Percentiles rank a stretch among this genome's conserved stretches.
These are phyloP conservation scores for Diachasmimorpha longicaudata DNA, from an alignment of 1,140 invertebrate species.

Conservation along the genomic window DNA sequence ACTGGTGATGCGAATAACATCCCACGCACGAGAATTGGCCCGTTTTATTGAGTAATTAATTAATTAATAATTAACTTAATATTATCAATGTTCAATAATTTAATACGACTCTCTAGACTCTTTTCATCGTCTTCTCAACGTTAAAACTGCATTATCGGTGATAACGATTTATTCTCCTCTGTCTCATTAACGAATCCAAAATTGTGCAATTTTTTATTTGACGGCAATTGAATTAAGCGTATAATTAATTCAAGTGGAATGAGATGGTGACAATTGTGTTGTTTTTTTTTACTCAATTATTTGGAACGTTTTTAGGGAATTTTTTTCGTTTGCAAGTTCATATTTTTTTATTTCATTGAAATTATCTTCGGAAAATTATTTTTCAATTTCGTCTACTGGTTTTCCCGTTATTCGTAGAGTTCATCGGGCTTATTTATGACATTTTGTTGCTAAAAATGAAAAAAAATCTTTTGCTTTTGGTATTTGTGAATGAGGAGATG, in stretches of 20 bases:
- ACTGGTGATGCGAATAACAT: neutral
- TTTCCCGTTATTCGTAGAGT: neutral
- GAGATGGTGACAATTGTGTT: neutral
- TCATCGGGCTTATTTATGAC: neutral
- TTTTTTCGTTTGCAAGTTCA: neutral
- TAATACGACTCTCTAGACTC: neutral
- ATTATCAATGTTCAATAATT: constrained; percentile 7
- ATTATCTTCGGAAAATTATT: neutral
- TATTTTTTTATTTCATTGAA: neutral
- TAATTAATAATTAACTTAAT: constrained; percentile 6
- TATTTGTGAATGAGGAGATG: neutral
- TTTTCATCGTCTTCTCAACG: neutral
- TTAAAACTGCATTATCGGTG: too few species aligned
- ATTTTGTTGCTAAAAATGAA: neutral
- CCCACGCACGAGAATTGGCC: constrained; percentile 22
- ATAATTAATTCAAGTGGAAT: neutral
- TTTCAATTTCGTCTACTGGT: neutral
- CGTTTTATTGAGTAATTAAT: constrained; percentile 13
- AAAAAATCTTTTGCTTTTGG: neutral
- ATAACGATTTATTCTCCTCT: neutral
- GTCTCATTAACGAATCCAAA: neutral
- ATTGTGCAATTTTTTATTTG: neutral
- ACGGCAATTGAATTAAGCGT: neutral
- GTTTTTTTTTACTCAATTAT: neutral
- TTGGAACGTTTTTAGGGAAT: neutral